A percentile compares a stretch with the other conserved stretches of the same genome.
These are phyloP conservation scores for Dascillus cervinus DNA, from an alignment of 2,888 invertebrate genomes.

Conservation along the genomic window DNA sequence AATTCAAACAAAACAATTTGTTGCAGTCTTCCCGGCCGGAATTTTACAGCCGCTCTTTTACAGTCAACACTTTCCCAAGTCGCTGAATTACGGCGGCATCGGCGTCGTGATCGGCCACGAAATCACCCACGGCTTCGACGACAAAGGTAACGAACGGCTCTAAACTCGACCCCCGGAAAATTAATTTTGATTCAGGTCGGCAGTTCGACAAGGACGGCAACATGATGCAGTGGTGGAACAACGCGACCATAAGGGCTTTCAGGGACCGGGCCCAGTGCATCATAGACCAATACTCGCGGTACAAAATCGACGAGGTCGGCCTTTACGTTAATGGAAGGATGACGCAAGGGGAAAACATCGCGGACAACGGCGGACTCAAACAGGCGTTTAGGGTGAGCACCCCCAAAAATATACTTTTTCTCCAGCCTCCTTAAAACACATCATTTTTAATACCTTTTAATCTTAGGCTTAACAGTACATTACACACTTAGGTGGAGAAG, in stretches of 20 bases:
- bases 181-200: conserved; percentile 48
- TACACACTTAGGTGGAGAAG: too few relatives aligned
- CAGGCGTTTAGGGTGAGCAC: conserved; percentile 78
- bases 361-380: conserved; percentile 88
- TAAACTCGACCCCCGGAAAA: neutral
- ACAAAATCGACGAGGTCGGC: conserved; percentile 71
- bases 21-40: conserved; percentile 76
- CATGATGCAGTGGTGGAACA: conserved; percentile 90
- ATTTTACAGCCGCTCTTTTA: conserved; percentile 81
- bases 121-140: conserved; percentile 77
- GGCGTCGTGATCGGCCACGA: conserved; percentile 83
- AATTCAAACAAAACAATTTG: too few relatives aligned
- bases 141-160: conserved; percentile 53
- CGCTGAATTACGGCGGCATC: conserved; percentile 78
- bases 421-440: too few relatives aligned
- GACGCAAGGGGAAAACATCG: conserved; percentile 87
- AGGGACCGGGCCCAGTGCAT: conserved; percentile 75
- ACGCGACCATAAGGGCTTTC: conserved; percentile 72
- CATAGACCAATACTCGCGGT: conserved; percentile 79
- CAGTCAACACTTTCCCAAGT: conserved; percentile 75
- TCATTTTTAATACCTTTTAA: too few relatives aligned
- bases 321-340: conserved; percentile 63
- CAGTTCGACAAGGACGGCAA: conserved; percentile 87
- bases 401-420: too few relatives aligned
- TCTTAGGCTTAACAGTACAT: too few relatives aligned